Conservation (phyloP, 2,888 invertebrate genomes). For the Amphiduros pacificus region DNA sequence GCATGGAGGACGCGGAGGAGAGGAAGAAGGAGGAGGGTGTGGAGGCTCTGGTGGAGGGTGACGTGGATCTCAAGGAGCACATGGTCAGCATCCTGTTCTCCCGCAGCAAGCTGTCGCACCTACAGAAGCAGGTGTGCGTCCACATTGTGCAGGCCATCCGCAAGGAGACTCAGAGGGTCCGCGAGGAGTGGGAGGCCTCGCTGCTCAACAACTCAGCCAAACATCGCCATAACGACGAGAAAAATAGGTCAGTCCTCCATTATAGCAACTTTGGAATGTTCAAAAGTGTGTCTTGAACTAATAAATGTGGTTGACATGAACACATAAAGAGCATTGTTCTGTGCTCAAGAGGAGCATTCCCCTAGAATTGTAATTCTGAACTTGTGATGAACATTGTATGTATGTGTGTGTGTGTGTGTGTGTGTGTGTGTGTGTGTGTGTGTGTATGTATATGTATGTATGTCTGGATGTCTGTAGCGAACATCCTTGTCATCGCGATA, state of each 20-base stretch:
- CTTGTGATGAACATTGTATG: no score
- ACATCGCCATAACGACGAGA: not conserved
- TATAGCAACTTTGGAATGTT: no score
- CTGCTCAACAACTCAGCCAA: not conserved
- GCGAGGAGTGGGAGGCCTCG: slow-evolving; percentile 85
- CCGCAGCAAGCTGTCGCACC: slow-evolving; percentile 85
- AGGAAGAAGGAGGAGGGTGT: not conserved
- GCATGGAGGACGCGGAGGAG: not conserved
- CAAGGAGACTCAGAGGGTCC: slow-evolving; percentile 81
- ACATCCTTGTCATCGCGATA: no score
- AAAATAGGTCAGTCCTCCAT: slow-evolving; percentile 9
- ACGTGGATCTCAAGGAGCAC: slow-evolving; percentile 82
- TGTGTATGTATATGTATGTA: no score
- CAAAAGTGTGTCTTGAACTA: no score
- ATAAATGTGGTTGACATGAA: no score
- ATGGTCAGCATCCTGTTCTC: slow-evolving; percentile 96
- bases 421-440: no score
- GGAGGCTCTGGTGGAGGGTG: slow-evolving; percentile 37
- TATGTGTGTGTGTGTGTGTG: no score
- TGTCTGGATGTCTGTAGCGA: no score
- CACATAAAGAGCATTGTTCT: no score
- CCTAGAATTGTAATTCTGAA: no score
- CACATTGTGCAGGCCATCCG: slow-evolving; percentile 77
- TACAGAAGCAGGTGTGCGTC: slow-evolving; percentile 86
- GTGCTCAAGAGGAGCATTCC: no score